Percentiles rank a stretch among this genome's conserved stretches.
Evolutionary conservation across 2,888 invertebrate genomes (phyloP).

Genomic region (Oeneis ivallda): DNA sequence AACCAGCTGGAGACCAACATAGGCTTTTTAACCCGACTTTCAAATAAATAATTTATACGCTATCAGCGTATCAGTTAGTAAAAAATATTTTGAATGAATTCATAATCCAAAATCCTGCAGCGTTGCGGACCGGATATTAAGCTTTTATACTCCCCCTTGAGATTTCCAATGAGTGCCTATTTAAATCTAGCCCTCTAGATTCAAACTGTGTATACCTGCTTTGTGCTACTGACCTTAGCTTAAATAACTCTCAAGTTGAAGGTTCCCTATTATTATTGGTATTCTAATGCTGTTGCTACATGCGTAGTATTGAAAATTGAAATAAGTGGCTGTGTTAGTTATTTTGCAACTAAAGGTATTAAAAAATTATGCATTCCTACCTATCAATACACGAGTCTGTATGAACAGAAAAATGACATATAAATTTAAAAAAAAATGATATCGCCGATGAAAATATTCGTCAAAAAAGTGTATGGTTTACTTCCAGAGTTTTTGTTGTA

Average conservation of each 20-base stretch:
- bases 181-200: slow-evolving; percentile 71
- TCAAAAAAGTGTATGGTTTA: no score
- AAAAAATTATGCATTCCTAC: no score
- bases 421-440: neutral
- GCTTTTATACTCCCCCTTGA: slow-evolving; percentile 53
- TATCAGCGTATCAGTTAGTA: neutral
- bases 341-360: neutral
- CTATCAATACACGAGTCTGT: no score
- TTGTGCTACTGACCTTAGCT: slow-evolving; percentile 71
- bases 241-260: slow-evolving; percentile 75
- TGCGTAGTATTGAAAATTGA: neutral
- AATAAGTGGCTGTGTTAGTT: neutral
- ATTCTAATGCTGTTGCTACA: slow-evolving; percentile 40
- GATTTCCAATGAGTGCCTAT: slow-evolving; percentile 47
- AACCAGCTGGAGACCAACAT: no score
- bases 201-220: slow-evolving; percentile 56
- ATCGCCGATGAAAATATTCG: no score
- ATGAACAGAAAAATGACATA: neutral
- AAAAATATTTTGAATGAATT: slow-evolving; percentile 6
- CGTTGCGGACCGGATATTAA: slow-evolving; percentile 45
- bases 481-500: no score
- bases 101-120: slow-evolving; percentile 31
- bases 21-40: no score
- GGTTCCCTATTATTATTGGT: slow-evolving; percentile 66
- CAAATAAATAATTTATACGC: no score